Evolutionary conservation across 2,888 invertebrate genomes (phyloP).

Genomic region (Dryadula phaetusa): DNA sequence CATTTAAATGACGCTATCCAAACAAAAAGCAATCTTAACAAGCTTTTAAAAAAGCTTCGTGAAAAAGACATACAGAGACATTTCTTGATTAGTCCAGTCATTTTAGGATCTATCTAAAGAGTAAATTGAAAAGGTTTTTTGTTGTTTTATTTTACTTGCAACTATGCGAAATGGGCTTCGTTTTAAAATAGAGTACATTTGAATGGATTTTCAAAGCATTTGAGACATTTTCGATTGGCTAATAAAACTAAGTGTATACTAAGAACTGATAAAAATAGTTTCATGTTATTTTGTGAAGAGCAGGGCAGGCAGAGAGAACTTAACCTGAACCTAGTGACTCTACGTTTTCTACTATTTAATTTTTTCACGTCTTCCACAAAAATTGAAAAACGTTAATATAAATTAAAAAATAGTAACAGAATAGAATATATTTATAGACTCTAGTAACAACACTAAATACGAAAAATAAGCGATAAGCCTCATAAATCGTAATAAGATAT

Average conservation of each 20-base stretch:
- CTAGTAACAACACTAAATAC: too few species aligned
- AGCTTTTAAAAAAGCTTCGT: slow-evolving; percentile 9
- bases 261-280: background rate
- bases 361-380: too few species aligned
- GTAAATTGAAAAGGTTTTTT: slow-evolving; percentile 19
- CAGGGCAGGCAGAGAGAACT: too few species aligned
- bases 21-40: slow-evolving; percentile 4
- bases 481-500: too few species aligned
- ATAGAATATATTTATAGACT: too few species aligned
- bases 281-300: too few species aligned
- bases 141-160: background rate
- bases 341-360: too few species aligned
- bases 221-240: background rate
- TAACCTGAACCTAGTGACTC: too few species aligned
- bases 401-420: too few species aligned
- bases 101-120: slow-evolving; percentile 7
- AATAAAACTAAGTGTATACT: background rate
- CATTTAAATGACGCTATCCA: background rate
- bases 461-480: too few species aligned
- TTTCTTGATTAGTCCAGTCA: slow-evolving; percentile 20
- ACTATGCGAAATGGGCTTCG: background rate
- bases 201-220: background rate
- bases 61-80: slow-evolving; percentile 12
- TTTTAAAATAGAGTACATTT: slow-evolving; percentile 1
- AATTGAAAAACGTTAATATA: too few species aligned